Base-by-base conservation (phyloP, 2,113 vertebrate genomes). In the Australoheros scitulus region DNA sequence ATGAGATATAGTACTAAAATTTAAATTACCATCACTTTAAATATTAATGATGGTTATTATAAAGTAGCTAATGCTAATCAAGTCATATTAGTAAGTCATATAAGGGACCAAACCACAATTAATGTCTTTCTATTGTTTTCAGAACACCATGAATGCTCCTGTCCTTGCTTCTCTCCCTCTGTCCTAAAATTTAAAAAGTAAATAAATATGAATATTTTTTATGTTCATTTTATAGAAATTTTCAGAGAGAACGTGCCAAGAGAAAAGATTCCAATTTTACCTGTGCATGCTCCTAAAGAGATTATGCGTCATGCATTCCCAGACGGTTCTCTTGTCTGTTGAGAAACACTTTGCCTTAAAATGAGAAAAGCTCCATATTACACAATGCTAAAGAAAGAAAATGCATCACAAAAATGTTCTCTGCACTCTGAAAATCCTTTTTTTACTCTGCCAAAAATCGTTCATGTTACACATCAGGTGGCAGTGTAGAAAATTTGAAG, bases 281-380 rank as follows among this genome's bases (percentile, higher is more conserved):
- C 85, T 78, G 61, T 18, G 55, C 58, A 36, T 74, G 74, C 70
- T 41, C 55, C 63, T 81, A 7, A 88, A 78, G 32, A 50, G 80
- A 86, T 90, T 82, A 82, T 57, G 11, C 77, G 63, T 83, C 81
- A 36, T 9, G 70, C 76, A 24, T 80, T 83, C 81, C 61, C 81
- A 80, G 50, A 50, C 10, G 79, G 58, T 65, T 74, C 64, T 81
- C 55, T 56, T 38, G 63, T 78, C 75, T 59, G 36, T 24, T 20
- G 81, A 79, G 75, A 81, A 14, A 8, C 43, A 72, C 50, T 61
- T 72, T 64, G 57, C 24, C 61, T 77, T 52, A 55, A 91, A 80
- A 70, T 32, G 20, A 76, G 14, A 74, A 83, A 59, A 15, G 34
- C 76, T 82, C 32, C 18, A 56, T 38, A 63, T 63, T 70, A 22